Percentiles rank a stretch among this genome's conserved stretches.
Evolutionary conservation across 2,888 invertebrate genomes (phyloP).

Genomic region (Papilio protenor): DNA sequence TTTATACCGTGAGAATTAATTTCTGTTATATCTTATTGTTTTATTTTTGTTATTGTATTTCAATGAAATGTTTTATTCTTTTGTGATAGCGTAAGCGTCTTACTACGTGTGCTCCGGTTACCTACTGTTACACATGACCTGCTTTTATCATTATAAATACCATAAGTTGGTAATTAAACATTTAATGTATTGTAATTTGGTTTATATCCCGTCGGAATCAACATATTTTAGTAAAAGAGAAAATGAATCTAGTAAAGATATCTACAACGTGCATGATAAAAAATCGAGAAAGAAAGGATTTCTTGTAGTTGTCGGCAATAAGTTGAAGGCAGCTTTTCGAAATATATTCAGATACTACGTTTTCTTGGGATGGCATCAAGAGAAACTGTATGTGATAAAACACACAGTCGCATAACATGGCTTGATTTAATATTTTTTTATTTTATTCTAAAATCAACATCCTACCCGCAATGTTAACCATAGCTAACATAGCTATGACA

Average conservation of each 20-base stretch:
- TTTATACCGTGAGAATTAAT: conserved; percentile 11
- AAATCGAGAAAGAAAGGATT: background rate
- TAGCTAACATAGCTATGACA: background rate
- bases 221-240: background rate
- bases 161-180: background rate
- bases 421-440: background rate
- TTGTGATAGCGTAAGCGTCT: background rate
- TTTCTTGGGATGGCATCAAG: background rate
- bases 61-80: conserved; percentile 23
- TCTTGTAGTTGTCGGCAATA: background rate
- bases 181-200: background rate
- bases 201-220: background rate
- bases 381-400: background rate
- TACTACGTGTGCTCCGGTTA: background rate
- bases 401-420: background rate
- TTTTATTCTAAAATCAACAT: conserved; percentile 9
- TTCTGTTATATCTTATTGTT: conserved; percentile 20
- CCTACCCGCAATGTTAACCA: background rate
- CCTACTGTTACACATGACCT: background rate
- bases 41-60: conserved; percentile 20
- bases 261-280: background rate
- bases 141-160: background rate
- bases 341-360: background rate
- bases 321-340: background rate
- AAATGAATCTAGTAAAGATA: background rate